Evolutionary conservation across 2,113 vertebrate species (phyloP), one percentile per base, ranked within the genome.

Genomic region (Crocuta crocuta): DNA sequence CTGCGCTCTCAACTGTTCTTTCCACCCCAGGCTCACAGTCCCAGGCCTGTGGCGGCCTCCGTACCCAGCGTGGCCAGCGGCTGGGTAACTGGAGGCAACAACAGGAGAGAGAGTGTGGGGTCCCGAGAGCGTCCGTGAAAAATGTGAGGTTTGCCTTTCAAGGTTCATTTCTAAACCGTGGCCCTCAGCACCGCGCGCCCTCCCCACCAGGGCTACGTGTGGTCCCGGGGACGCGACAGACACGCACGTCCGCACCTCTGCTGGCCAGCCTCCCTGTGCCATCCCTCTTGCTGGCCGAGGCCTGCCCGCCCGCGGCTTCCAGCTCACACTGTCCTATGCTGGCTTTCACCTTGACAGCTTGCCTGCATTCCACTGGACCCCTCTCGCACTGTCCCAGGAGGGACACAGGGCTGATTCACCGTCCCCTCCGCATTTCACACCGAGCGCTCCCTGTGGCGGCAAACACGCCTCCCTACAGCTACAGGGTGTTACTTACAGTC

Each of bases 161-260:
- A 66, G 53, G 66, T 13, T 35, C 24, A 2, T 12, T n/a, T 61
- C 61, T 39, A 23, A 50, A 55, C 3, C 17, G 53, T 15, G 19
- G 53, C 13, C 61, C 66, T 85, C 12, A 15, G 6, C 33, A 8
- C 33, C 68, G 61, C 7, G 2, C 23, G 16, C 1, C 0, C 33
- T 74, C 31, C 1, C 1, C 26, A 19, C 16, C 16, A 15, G 70
- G 45, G 33, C 24, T 31, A 16, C 0, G 0, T 7, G 35, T 1
- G 1, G 28, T 7, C 2, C 45, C 21, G 21, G 87, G n/a, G 13
- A 0, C 2, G 4, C 15, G 35, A 1, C 0, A 0, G 0, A 11
- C 19, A 8, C 24, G 4, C 21, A 2, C 0, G 9, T 28, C 58
- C 28, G 4, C 11, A 10, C 1, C 39, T 58, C 31, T 23, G 71